phyloP scores from a whole-genome alignment of 2,888 invertebrate species.

The Plagodis dolabraria region DNA sequence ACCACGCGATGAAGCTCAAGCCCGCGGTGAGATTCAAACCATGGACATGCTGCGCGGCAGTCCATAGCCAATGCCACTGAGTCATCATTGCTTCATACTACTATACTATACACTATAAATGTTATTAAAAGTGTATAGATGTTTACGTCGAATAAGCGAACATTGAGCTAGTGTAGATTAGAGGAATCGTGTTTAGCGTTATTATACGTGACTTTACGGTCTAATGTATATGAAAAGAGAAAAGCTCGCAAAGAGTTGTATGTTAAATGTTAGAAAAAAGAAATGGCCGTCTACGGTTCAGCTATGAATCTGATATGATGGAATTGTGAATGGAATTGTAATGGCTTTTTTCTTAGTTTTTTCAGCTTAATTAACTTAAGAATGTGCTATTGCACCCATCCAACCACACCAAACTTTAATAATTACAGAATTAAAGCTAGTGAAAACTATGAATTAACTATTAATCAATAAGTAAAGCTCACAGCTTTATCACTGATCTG shows the following conservation, averaged over 20 bases:
- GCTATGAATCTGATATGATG: constrained; percentile 51
- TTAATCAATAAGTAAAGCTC: constrained; percentile 70
- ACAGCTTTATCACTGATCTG: constrained; percentile 74
- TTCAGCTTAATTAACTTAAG: constrained; percentile 66
- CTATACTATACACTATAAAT: no score
- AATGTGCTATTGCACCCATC: constrained; percentile 83
- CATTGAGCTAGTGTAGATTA: constrained; percentile 74
- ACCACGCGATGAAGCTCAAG: no score
- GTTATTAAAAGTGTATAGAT: constrained; percentile 80
- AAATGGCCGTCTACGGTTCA: constrained; percentile 42
- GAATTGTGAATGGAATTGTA: constrained; percentile 79
- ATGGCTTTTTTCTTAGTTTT: constrained; percentile 53
- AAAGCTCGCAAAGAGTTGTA: constrained; percentile 80
- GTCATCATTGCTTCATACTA: no score
- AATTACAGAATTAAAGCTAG: constrained; percentile 4
- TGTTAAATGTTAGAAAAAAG: constrained; percentile 36
- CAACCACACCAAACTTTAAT: constrained; percentile 77
- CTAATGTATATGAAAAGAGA: constrained; percentile 51
- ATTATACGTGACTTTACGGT: constrained; percentile 53
- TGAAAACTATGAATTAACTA: constrained; percentile 45
- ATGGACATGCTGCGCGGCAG: no score
- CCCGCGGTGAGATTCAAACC: no score
- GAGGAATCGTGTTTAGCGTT: constrained; percentile 54
- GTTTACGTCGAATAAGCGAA: constrained; percentile 67
- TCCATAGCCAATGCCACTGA: no score